Conservation (phyloP, 2,888 invertebrate species). For the Lottia scabra region DNA sequence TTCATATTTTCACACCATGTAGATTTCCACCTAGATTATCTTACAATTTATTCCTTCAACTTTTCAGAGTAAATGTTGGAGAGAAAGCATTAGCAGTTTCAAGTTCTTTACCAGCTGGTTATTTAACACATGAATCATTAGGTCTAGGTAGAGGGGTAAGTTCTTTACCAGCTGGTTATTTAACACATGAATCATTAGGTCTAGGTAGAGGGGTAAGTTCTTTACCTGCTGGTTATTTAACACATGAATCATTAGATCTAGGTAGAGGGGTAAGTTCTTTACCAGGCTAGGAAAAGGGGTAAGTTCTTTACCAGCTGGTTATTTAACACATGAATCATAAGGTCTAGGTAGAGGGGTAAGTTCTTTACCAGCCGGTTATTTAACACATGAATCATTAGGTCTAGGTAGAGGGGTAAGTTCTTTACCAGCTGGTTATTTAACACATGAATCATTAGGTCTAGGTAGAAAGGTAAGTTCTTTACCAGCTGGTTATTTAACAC, state of each 20-base stretch:
- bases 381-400: conserved; percentile 64
- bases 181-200: conserved; percentile 74
- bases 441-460: conserved; percentile 88
- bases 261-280: conserved; percentile 78
- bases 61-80: conserved; percentile 81
- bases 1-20: too few species aligned
- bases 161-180: background rate
- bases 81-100: conserved; percentile 88
- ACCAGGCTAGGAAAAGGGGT: too few species aligned
- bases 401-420: conserved; percentile 89
- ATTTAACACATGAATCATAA: too few species aligned
- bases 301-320: too few species aligned
- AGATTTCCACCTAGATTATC: too few species aligned
- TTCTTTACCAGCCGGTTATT: conserved; percentile 59
- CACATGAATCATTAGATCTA: conserved; percentile 88
- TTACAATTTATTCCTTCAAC: background rate
- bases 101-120: conserved; percentile 87
- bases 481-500: conserved; percentile 88
- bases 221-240: conserved; percentile 83
- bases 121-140: conserved; percentile 88
- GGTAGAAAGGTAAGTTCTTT: conserved; percentile 92
- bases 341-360: conserved; percentile 70
- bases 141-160: conserved; percentile 85
- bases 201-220: too few species aligned
- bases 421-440: conserved; percentile 89